Evolutionary conservation across 2,888 invertebrate genomes (phyloP).

Genomic region (Melanophora roralis): DNA sequence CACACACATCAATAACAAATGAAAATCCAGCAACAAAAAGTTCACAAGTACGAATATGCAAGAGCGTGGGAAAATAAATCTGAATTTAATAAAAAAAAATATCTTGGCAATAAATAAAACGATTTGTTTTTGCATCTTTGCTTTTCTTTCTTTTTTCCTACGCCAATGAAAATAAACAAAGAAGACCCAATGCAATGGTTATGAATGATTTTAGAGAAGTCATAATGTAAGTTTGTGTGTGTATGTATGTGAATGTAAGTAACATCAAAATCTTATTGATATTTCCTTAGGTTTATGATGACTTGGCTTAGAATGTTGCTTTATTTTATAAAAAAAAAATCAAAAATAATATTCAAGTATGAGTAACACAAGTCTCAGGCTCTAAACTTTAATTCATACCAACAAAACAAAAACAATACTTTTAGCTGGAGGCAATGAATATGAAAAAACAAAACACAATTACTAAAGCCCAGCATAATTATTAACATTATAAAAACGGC

Average conservation of each 20-base stretch:
- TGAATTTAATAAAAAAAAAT: constrained; percentile 35
- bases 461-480: constrained; percentile 41
- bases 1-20: constrained; percentile 17
- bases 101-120: constrained; percentile 41
- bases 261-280: constrained; percentile 33
- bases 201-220: no score
- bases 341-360: constrained; percentile 33
- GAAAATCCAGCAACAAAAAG: not conserved
- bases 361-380: constrained; percentile 30
- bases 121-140: not conserved
- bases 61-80: constrained; percentile 61
- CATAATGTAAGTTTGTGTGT: not conserved
- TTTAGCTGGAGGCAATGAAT: constrained; percentile 57
- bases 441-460: constrained; percentile 28
- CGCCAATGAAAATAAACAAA: constrained; percentile 20
- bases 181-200: constrained; percentile 5
- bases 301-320: not conserved
- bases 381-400: constrained; percentile 40
- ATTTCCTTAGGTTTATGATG: constrained; percentile 14
- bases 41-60: constrained; percentile 51
- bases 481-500: constrained; percentile 32
- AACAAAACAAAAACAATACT: no score
- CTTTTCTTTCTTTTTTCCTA: not conserved
- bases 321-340: not conserved
- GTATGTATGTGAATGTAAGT: not conserved